Evolutionary conservation across 2,113 vertebrate genomes (phyloP).

Genomic region (Limnothrissa miodon): DNA sequence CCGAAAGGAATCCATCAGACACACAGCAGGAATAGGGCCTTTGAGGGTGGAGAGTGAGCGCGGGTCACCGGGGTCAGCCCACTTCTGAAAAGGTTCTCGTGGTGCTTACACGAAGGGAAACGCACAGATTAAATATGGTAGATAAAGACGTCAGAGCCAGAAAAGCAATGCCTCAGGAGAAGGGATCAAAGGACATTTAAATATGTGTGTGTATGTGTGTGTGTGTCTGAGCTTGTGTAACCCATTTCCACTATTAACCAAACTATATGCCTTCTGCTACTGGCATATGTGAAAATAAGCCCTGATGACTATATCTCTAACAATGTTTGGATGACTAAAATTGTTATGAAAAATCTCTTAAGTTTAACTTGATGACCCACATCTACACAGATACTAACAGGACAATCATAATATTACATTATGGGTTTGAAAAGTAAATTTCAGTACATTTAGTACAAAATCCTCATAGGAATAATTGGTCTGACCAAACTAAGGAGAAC

Average conservation of each 20-base stretch:
- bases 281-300: not conserved
- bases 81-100: not conserved
- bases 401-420: not conserved
- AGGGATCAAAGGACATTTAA: not conserved
- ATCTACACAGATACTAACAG: not conserved
- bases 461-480: no score
- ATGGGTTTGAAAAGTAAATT: no score
- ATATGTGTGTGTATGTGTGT: no score
- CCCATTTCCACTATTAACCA: no score
- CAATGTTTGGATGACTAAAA: not conserved
- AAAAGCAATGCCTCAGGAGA: not conserved
- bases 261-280: not conserved
- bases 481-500: no score
- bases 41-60: not conserved
- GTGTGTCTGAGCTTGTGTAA: no score
- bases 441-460: no score
- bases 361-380: not conserved
- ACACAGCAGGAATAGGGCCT: not conserved
- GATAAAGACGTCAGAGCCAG: not conserved
- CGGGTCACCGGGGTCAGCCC: not conserved
- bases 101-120: not conserved
- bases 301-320: not conserved
- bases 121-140: not conserved
- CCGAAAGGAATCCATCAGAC: not conserved
- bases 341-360: no score